Percentiles rank a stretch among this genome's conserved stretches.
Conservation (phyloP, 2,113 vertebrate genomes). For the Pomatorhinus ruficollis region DNA sequence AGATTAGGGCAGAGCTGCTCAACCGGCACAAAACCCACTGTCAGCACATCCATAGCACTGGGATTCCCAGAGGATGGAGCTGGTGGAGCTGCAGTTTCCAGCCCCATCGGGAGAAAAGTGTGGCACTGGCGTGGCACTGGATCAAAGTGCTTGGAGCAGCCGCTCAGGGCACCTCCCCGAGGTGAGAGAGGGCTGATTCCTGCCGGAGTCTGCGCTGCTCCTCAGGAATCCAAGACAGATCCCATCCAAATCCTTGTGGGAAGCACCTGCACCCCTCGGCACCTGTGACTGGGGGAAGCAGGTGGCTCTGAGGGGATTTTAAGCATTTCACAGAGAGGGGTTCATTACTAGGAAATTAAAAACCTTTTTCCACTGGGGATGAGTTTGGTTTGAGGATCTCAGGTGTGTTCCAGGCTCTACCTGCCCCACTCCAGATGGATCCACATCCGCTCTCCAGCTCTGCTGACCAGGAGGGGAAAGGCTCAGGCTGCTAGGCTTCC, state of each 20-base stretch:
- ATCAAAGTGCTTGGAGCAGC: not conserved
- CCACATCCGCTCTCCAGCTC: rapidly evolving
- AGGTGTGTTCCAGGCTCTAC: not conserved
- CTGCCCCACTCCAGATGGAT: rapidly evolving
- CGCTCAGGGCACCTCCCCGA: rapidly evolving
- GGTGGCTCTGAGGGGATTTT: not conserved
- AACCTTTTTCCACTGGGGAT: not conserved
- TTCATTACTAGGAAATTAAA: not conserved
- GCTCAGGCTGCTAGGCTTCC: not conserved
- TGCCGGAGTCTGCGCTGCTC: not conserved
- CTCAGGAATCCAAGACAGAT: not conserved
- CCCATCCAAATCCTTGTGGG: not conserved
- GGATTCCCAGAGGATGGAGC: not conserved
- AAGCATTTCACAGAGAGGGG: not conserved
- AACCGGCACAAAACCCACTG: not conserved
- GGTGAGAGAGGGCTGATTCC: not conserved
- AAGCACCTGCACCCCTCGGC: not conserved
- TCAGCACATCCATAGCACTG: not conserved
- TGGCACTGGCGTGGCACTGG: not conserved
- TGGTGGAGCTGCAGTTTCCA: not conserved
- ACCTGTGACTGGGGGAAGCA: not conserved
- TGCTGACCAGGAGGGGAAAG: not conserved
- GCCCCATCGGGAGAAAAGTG: not conserved
- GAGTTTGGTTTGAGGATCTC: not conserved
- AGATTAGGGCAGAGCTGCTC: not conserved